Base-by-base conservation (phyloP, 2,113 vertebrate genomes). In the Cochlearius cochlearius region DNA sequence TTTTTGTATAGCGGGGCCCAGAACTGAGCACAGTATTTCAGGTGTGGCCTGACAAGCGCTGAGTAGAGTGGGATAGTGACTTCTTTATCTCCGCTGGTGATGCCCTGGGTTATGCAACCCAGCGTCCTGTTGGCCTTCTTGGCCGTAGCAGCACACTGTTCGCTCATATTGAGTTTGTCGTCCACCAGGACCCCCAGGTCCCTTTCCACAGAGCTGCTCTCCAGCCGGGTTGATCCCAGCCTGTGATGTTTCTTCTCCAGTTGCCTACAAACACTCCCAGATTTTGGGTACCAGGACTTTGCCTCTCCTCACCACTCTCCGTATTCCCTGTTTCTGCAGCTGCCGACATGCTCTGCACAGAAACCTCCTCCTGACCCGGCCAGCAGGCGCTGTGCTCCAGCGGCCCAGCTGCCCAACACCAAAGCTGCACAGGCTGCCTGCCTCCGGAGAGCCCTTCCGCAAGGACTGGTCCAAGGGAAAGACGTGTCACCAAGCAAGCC, bases 261-360 rank as follows among this genome's bases (percentile, higher is more conserved):
- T 29, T 86, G 25, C 32, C 22, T 29, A 23, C 32, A 29, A 47
- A 18, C 9, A 7, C 50, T 86, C 26, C 12, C 1, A 7, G 14
- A 62, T 75, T 45, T 64, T 72, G 60, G 86, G 56, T 39, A 92
- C 69, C 39, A 39, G 67, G 63, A 59, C 2, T 12, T 29, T 76
- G 69, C 69, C 50, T 58, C 56, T 60, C 66, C 71, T 77, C 71
- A 30, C 17, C 67, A 52, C 55, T 29, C 71, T 52, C 41, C 22
- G 4, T 47, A 79, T 79, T 41, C 5, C 58, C 49, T 26, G 49
- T 67, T 95, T 59, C 63, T 72, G 76, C 9, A 29, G 69, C 26
- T 17, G 23, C 71, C 81, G 94, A 93, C 92, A 92, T 12, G 17
- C 47, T 87, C 83, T 38, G 60, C 69, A 43, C 88, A 95, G 96